Evolutionary conservation across 2,113 vertebrate genomes (phyloP).

Genomic region (Spermophilus dauricus): DNA sequence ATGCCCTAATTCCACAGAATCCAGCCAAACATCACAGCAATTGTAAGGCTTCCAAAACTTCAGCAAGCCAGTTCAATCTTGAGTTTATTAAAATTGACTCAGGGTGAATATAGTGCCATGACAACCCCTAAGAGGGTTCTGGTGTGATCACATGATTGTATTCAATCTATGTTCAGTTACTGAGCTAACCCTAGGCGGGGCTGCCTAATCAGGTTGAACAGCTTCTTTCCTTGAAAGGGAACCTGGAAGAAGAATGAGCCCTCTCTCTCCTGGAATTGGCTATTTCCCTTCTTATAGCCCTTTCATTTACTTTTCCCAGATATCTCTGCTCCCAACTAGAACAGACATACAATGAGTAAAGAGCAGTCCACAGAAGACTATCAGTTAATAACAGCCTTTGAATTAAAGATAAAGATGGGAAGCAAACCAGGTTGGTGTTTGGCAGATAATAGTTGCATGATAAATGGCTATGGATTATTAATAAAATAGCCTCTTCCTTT

Average conservation of each 20-base stretch:
- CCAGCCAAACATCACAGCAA: not conserved
- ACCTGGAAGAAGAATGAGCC: accelerated
- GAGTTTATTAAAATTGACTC: not conserved
- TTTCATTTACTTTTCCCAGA: not conserved
- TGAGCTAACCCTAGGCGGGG: not conserved
- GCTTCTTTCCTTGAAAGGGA: not conserved
- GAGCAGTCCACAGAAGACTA: not conserved
- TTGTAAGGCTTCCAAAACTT: not conserved
- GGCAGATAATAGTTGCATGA: not conserved
- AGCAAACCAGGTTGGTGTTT: not conserved
- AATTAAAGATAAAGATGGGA: not conserved
- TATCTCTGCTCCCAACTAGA: not conserved
- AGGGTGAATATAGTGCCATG: no score
- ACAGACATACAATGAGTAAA: not conserved
- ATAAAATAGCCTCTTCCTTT: not conserved
- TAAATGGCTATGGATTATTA: not conserved
- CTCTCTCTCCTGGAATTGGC: not conserved
- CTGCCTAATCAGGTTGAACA: no score
- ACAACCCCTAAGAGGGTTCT: not conserved
- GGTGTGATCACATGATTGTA: not conserved
- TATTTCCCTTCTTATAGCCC: not conserved
- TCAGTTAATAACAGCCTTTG: not conserved
- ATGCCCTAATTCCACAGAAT: not conserved
- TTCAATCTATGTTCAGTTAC: not conserved
- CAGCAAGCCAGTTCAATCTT: not conserved